These are phyloP conservation scores for Auanema freiburgensis DNA, from an alignment of 2,888 invertebrate species.

Conservation along the genomic window DNA sequence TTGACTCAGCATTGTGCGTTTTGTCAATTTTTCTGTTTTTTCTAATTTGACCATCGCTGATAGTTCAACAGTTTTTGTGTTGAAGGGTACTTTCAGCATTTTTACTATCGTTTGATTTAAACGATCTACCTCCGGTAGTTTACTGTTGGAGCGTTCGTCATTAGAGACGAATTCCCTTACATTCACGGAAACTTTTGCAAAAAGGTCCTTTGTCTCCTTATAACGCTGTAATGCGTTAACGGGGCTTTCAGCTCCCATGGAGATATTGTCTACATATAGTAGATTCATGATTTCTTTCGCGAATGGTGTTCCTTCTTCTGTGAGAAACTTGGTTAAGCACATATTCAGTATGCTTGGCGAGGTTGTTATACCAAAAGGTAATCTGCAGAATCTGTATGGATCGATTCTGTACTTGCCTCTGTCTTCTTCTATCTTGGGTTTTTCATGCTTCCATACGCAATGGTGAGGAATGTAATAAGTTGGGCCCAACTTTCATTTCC, in stretches of 20 bases:
- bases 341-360: conserved; percentile 3
- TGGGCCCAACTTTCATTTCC: not conserved
- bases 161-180: conserved; percentile 1
- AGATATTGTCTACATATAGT: conserved; percentile 7
- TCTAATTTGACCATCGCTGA: not conserved
- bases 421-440: not conserved
- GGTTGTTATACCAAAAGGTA: conserved; percentile 6
- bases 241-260: not conserved
- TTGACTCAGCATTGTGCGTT: no score
- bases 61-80: not conserved
- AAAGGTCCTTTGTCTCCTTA: not conserved
- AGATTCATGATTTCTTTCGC: no score
- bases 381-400: not conserved
- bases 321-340: not conserved
- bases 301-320: not conserved
- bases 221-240: not conserved
- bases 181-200: conserved; percentile 2
- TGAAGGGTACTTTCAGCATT: conserved; percentile 2
- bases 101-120: not conserved
- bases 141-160: not conserved
- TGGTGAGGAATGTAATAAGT: conserved; percentile 2
- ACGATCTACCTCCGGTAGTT: not conserved
- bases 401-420: not conserved
- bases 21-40: not conserved
- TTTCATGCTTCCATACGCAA: not conserved